A percentile compares a stretch with the other conserved stretches of the same genome.
Evolutionary conservation across 2,797 vertebrate genomes (phyloP).

Genomic region (Naso thynnoides): DNA sequence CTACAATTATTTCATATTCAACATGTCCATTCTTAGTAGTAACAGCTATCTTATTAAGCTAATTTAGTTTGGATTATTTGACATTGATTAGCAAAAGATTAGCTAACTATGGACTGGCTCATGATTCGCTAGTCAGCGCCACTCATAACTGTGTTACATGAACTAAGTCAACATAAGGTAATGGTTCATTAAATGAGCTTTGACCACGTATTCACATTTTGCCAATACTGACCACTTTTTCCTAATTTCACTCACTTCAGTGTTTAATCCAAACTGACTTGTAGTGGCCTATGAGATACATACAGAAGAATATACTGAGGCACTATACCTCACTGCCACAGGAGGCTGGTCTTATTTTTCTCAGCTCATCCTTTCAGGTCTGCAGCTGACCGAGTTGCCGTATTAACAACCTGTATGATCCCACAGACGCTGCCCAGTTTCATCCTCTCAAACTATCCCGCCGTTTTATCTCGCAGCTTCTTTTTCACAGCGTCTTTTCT

Average conservation of each 20-base stretch:
- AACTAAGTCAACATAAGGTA: too few relatives aligned
- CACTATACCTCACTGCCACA: not conserved
- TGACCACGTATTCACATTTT: not conserved
- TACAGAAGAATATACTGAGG: not conserved
- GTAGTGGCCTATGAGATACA: fast-evolving
- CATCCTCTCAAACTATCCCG: conserved; percentile 23
- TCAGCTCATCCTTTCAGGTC: not conserved
- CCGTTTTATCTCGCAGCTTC: conserved; percentile 32
- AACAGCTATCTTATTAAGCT: too few relatives aligned
- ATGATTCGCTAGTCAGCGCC: too few relatives aligned
- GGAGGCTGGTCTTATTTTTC: conserved; percentile 1
- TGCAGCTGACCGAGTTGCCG: not conserved
- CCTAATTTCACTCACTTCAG: not conserved
- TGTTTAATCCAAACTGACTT: not conserved
- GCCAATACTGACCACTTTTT: too few relatives aligned
- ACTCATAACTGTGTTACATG: too few relatives aligned
- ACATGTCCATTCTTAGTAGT: too few relatives aligned
- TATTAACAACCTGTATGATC: conserved; percentile 30
- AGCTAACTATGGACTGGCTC: too few relatives aligned
- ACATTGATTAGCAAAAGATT: too few relatives aligned
- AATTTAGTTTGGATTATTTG: too few relatives aligned
- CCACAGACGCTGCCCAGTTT: conserved; percentile 35
- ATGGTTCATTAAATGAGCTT: too few relatives aligned
- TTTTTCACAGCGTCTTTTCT: conserved; percentile 28
- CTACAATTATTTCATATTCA: too few relatives aligned